Percentiles rank a stretch among this genome's conserved stretches.
Conservation (phyloP, 2,797 vertebrate species). For the Gastrophryne carolinensis region DNA sequence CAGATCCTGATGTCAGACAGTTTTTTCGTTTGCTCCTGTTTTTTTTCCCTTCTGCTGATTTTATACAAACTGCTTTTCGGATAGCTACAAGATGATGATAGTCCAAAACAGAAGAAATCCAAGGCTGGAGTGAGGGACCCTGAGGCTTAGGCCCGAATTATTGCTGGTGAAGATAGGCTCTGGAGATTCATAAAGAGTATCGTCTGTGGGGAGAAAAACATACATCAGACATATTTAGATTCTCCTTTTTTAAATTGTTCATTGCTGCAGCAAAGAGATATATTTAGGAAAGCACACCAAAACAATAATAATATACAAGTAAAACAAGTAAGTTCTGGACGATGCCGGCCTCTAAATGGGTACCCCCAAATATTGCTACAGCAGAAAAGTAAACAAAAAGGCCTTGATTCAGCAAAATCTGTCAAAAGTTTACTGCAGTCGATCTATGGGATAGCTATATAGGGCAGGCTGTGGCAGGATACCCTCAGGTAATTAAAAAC, state of each 20-base stretch:
- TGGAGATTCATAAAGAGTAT: slow-evolving; percentile 90
- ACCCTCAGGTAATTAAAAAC: too few species aligned
- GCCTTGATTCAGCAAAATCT: too few species aligned
- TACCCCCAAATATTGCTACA: too few species aligned
- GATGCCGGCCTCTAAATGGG: too few species aligned
- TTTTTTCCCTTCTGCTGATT: slow-evolving; percentile 16
- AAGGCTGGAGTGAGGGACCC: slow-evolving; percentile 62
- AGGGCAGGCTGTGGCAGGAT: too few species aligned
- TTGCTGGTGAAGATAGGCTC: slow-evolving; percentile 95
- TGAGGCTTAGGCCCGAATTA: slow-evolving; percentile 73
- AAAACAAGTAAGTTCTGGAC: too few species aligned
- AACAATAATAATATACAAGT: too few species aligned
- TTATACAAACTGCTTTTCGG: neutral
- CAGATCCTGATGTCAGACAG: slow-evolving; percentile 10
- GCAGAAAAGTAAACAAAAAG: too few species aligned
- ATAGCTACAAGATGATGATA: slow-evolving; percentile 67
- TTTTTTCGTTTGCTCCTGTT: neutral
- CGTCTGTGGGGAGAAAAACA: slow-evolving; percentile 70
- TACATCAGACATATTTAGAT: too few species aligned
- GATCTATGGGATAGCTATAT: too few species aligned
- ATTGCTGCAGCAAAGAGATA: neutral
- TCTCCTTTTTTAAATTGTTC: too few species aligned
- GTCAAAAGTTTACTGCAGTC: too few species aligned
- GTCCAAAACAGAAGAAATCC: slow-evolving; percentile 70
- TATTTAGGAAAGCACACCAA: neutral